These are phyloP conservation scores for Sinodicranocentrus sp. DNA, from an alignment of 2,888 invertebrate genomes.

Conservation along the genomic window DNA sequence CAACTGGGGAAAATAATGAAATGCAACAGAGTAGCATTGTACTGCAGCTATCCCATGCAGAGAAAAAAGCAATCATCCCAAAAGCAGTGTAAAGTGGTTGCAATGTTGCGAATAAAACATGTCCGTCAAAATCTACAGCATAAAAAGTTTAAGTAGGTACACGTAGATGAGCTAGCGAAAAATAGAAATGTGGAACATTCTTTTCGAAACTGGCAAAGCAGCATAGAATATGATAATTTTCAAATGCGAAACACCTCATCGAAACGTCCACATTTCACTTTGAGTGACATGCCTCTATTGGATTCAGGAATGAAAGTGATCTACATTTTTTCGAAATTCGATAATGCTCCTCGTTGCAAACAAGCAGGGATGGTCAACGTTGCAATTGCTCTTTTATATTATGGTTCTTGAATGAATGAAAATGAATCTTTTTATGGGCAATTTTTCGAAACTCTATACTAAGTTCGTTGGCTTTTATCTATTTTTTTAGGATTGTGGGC, in stretches of 20 bases:
- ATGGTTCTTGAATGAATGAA: conserved; percentile 37
- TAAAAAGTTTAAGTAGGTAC: too few relatives aligned
- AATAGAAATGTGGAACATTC: too few relatives aligned
- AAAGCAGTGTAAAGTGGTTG: neutral
- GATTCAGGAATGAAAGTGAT: conserved; percentile 29
- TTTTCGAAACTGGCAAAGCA: too few relatives aligned
- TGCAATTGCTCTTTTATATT: too few relatives aligned
- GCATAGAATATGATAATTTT: too few relatives aligned
- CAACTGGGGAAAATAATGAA: neutral
- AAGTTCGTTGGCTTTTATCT: neutral
- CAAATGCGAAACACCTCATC: too few relatives aligned
- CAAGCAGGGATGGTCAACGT: too few relatives aligned
- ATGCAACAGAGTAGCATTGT: neutral
- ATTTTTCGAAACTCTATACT: neutral
- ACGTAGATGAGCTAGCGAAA: too few relatives aligned
- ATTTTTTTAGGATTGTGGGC: conserved; percentile 85
- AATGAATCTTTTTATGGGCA: conserved; percentile 6
- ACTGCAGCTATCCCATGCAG: too few relatives aligned
- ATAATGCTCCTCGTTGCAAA: neutral
- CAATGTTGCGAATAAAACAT: neutral
- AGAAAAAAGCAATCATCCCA: too few relatives aligned
- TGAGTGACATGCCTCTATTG: conserved; percentile 6
- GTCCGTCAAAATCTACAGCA: neutral
- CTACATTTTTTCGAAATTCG: conserved; percentile 1
- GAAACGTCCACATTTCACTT: too few relatives aligned